phyloP scores from a whole-genome alignment of 64 coral and sea anemone genomes.

The Trachythela sp. region DNA sequence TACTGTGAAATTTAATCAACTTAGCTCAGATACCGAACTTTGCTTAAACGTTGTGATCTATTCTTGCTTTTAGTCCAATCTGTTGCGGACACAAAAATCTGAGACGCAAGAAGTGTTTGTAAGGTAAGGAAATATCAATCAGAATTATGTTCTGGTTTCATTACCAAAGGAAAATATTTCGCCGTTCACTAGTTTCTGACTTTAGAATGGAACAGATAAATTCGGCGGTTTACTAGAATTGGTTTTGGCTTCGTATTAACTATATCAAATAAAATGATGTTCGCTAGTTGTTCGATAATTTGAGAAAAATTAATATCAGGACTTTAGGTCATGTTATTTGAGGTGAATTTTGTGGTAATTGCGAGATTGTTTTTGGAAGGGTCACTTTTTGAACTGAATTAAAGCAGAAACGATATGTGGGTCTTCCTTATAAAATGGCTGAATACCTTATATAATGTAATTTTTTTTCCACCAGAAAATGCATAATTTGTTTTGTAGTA shows the following conservation, averaged over 20 bases:
- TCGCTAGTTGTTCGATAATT: neutral
- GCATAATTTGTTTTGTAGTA: too few relatives aligned
- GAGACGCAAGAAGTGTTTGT: neutral
- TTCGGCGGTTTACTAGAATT: neutral
- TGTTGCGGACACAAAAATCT: neutral
- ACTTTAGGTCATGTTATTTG: neutral
- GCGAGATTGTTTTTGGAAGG: too few relatives aligned
- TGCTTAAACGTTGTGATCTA: neutral
- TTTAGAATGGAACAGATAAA: neutral
- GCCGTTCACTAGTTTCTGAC: neutral
- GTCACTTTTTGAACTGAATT: too few relatives aligned
- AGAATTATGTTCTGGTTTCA: neutral
- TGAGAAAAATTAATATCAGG: neutral
- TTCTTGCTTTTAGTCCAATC: neutral
- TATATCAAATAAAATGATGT: neutral
- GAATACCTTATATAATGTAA: too few relatives aligned
- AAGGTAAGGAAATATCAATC: neutral
- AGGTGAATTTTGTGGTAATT: neutral
- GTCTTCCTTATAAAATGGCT: too few relatives aligned
- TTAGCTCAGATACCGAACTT: neutral
- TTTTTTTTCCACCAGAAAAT: too few relatives aligned
- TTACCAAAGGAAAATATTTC: neutral
- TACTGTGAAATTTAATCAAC: constrained; percentile 7
- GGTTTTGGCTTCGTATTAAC: neutral
- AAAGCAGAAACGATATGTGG: too few relatives aligned